These are phyloP conservation scores for Drosophila athabasca DNA, from an alignment of 1,140 invertebrate genomes.

Conservation along the genomic window DNA sequence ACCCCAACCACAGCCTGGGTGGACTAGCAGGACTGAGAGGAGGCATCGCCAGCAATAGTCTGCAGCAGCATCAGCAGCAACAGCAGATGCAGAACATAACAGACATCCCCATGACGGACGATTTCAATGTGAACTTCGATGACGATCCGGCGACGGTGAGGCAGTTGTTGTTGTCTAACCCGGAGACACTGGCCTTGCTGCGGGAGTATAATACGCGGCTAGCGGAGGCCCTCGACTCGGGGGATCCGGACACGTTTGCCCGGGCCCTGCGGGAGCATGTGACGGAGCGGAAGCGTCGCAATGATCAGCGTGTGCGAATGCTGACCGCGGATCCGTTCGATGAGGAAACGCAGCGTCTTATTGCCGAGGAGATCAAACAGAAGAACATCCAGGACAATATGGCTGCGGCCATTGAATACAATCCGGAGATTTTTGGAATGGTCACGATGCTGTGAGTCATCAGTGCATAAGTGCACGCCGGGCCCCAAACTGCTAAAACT, in stretches of 20 bases:
- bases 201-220: constrained; percentile 97
- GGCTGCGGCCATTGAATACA: constrained; percentile 99
- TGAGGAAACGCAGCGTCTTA: constrained; percentile 95
- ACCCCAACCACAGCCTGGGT: background rate
- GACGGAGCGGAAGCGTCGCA: constrained; percentile 89
- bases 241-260: constrained; percentile 92
- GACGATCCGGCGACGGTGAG: constrained; percentile 95
- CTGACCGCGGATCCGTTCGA: constrained; percentile 96
- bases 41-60: constrained; percentile 15
- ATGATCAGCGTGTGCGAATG: constrained; percentile 93
- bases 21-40: background rate
- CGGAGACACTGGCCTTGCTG: constrained; percentile 94
- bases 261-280: constrained; percentile 93
- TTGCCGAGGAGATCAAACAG: constrained; percentile 97
- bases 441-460: constrained; percentile 94
- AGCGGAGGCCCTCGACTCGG: constrained; percentile 94
- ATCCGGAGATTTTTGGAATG: constrained; percentile 98
- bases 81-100: constrained; percentile 47
- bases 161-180: constrained; percentile 95
- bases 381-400: constrained; percentile 99
- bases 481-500: no score
- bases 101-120: constrained; percentile 75
- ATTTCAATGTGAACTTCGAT: constrained; percentile 84
- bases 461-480: no score
- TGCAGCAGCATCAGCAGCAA: constrained; percentile 39